Evolutionary conservation across 2,888 invertebrate species (phyloP), one percentile per base, ranked within the genome.

Genomic region (Hofmannophila pseudospretella): DNA sequence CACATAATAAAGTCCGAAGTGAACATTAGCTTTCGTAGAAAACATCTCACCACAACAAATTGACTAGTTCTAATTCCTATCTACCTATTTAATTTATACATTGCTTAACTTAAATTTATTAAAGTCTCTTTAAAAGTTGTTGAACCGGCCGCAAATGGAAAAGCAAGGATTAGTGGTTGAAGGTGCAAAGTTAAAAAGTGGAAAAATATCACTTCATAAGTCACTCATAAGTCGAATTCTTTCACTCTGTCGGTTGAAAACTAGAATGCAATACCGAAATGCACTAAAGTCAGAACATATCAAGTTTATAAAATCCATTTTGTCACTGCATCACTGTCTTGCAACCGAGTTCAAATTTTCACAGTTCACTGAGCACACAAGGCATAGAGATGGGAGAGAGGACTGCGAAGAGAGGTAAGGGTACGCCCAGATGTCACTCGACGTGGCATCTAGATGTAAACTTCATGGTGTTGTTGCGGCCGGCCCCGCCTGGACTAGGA

Each of bases 401-500:
- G 56, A 45, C 44, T 39, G 49, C 39, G 44, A 43, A 47, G 41
- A 51, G 51, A 58, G 52, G 53, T 45, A 36, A 38, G 45, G 47
- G 47, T 45, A 45, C 45, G 54, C 40, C 47, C 34, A 41, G 45
- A 48, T 43, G 50, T 41, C 47, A 47, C 54, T 47, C 47, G 49
- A 38, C 19, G 48, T 47, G 49, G 41, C 56, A 55, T 58, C 67
- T 84, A 85, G 69, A 86, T 86, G 67, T 86, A 86, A 47, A 86
- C 86, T 68, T 86, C 86, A 49, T 82, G 81, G 62, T 85, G 85
- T 55, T 75, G 80, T 42, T 77, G 86, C 84, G 80, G 84, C 84
- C 86, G 86, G 85, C 82, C 70, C 54, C 74, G 82, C 85, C 85
- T 70, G 82, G 76, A 84, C 85, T 86, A 86, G 82, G 86, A 85